These are phyloP conservation scores for Cerastis rubricosa DNA, from an alignment of 2,888 invertebrate genomes.

Conservation along the genomic window DNA sequence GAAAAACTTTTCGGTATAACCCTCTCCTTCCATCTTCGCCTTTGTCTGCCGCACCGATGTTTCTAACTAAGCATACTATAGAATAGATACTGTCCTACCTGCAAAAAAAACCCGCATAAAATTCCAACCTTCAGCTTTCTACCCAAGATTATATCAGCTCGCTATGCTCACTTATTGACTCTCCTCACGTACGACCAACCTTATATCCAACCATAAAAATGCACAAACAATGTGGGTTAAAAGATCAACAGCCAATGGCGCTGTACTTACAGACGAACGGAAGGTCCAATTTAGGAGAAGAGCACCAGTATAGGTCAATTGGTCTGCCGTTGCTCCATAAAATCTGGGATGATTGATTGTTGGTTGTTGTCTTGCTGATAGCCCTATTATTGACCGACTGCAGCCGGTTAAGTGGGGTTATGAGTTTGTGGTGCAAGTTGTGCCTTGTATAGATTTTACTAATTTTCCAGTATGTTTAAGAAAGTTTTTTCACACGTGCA, in stretches of 20 bases:
- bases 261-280: conserved; percentile 72
- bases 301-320: conserved; percentile 79
- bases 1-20: background rate
- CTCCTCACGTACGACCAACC: conserved; percentile 47
- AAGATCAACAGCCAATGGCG: conserved; percentile 81
- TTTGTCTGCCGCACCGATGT: background rate
- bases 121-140: conserved; percentile 38
- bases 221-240: conserved; percentile 76
- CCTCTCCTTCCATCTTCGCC: background rate
- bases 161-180: conserved; percentile 34
- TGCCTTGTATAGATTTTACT: conserved; percentile 3
- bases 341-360: conserved; percentile 62
- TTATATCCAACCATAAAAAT: conserved; percentile 56
- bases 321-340: conserved; percentile 61
- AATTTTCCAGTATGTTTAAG: background rate
- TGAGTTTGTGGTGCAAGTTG: background rate
- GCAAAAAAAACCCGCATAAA: conserved; percentile 36
- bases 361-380: conserved; percentile 37
- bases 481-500: background rate
- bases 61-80: background rate
- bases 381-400: conserved; percentile 33
- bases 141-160: conserved; percentile 47
- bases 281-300: conserved; percentile 79
- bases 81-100: background rate
- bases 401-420: conserved; percentile 13